Evolutionary conservation across 2,888 invertebrate genomes (phyloP).

Genomic region (Lucinisca nassula): DNA sequence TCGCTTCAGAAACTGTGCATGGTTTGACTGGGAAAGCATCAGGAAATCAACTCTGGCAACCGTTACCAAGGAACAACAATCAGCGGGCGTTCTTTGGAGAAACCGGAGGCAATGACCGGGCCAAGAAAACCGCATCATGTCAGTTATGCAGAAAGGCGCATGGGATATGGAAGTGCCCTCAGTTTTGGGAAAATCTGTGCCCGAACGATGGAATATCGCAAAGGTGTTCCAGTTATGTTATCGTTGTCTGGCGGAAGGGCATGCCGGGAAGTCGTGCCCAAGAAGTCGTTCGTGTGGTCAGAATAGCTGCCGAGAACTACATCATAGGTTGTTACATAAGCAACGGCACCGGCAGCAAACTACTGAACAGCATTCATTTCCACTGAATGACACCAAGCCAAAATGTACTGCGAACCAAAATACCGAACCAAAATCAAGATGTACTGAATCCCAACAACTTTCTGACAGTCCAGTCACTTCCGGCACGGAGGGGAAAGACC

Average conservation of each 20-base stretch:
- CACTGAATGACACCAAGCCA: neutral
- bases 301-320: constrained; percentile 13
- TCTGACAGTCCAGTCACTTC: neutral
- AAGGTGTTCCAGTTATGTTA: constrained; percentile 21
- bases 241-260: constrained; percentile 31
- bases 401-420: neutral
- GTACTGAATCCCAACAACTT: neutral
- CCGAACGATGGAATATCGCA: constrained; percentile 4
- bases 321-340: constrained; percentile 28
- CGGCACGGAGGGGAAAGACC: neutral
- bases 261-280: constrained; percentile 16
- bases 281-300: constrained; percentile 23
- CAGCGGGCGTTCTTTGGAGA: constrained; percentile 33
- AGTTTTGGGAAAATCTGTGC: neutral
- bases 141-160: constrained; percentile 11
- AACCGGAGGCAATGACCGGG: neutral
- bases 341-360: neutral
- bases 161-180: constrained; percentile 26
- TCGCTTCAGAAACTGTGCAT: constrained; percentile 27
- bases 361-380: neutral
- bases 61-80: neutral
- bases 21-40: neutral
- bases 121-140: neutral
- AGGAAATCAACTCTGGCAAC: neutral
- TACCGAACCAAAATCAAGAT: neutral